Base-by-base conservation (phyloP, 1,140 invertebrate species). In the Megathymus violae region DNA sequence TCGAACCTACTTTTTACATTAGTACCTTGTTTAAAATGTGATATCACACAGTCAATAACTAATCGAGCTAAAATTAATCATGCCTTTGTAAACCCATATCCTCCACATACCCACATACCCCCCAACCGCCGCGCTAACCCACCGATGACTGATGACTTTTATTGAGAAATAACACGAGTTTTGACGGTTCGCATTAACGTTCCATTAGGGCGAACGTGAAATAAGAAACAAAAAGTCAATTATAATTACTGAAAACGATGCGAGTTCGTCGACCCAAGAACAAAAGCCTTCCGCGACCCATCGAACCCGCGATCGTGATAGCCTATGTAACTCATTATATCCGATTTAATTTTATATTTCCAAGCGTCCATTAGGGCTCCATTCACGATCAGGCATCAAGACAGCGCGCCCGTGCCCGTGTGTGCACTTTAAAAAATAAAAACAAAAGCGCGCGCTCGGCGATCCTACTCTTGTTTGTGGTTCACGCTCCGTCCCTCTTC, bases 261-360 rank as follows among this genome's bases (percentile, higher is more conserved):
- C 51, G 41, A 63, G 76, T 76, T 79, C 80, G 52, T 62, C 65
- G 78, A 78, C 72, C 81, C 60, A 31, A 69, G 66, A 82, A 84
- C 76, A 80, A 85, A 79, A 85, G 79, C 71, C 70, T 77, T 74
- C 76, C 72, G 74, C 73, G 79, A 82, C 68, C 73, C 75, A 62
- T 76, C 74, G 76, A 82, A 73, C 71, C 70, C 61, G 56, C 67
- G 70, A 69, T 76, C 74, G 77, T 73, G 80, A 80, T 79, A 73
- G 76, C 73, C 81, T 85, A 85, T 84, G 81, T 82, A 83, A 83
- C 80, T 85, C 80, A 83, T 88, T 85, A 86, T 79, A 75, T 73
- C 70, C 74, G 75, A 80, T 82, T 82, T 85, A 83, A 85, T 85
- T 80, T 86, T 82, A 82, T 85, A 80, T 80, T 84, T 80, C 74